phyloP scores from a whole-genome alignment of 2,797 vertebrate genomes.

The Paratrypauchen microcephalus region DNA sequence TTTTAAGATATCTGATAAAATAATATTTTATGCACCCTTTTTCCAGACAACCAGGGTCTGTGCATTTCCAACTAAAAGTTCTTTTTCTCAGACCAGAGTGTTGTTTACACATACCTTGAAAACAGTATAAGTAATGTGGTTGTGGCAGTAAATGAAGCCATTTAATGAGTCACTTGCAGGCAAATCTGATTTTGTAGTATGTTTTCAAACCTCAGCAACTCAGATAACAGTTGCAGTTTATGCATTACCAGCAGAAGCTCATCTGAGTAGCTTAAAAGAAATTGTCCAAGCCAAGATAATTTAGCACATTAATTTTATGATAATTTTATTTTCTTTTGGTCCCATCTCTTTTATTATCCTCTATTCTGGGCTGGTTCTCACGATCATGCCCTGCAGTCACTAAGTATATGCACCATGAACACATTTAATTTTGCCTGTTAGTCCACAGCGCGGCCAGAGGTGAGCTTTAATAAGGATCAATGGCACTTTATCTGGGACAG shows the following conservation, averaged over 20 bases:
- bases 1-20: too few relatives aligned
- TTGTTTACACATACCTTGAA: too few relatives aligned
- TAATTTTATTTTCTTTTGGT: conserved; percentile 69
- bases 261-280: conserved; percentile 43
- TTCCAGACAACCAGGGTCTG: neutral
- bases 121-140: too few relatives aligned
- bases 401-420: conserved; percentile 95
- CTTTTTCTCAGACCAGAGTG: too few relatives aligned
- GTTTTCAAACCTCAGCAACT: conserved; percentile 11
- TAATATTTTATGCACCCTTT: neutral
- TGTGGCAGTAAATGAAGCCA: too few relatives aligned
- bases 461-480: conserved; percentile 99
- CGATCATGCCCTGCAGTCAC: conserved; percentile 85
- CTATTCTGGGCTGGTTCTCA: conserved; percentile 57
- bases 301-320: conserved; percentile 87
- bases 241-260: conserved; percentile 14
- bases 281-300: conserved; percentile 61
- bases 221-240: conserved; percentile 26
- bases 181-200: conserved; percentile 9
- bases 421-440: conserved; percentile 97
- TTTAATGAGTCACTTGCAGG: neutral
- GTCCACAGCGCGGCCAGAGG: conserved; percentile 95
- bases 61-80: too few relatives aligned
- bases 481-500: conserved; percentile 99
- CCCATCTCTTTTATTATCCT: conserved; percentile 45